Conservation (phyloP, 2,888 invertebrate species). For the Pedicia rivosa region DNA sequence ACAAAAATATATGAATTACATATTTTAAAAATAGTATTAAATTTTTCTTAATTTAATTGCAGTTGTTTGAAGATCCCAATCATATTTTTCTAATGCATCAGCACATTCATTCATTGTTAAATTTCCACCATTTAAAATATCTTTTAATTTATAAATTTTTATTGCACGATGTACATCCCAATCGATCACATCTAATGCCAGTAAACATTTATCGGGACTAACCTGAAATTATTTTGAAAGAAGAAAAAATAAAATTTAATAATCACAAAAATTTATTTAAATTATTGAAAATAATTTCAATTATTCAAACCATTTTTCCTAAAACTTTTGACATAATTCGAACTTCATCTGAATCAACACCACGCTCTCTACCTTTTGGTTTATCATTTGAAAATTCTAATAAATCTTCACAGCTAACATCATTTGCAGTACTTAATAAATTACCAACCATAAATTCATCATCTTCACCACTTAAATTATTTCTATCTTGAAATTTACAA, state of each 20-base stretch:
- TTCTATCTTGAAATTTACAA: background rate
- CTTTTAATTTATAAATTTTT: constrained; percentile 38
- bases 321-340: constrained; percentile 82
- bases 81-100: constrained; percentile 24
- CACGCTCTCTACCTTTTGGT: constrained; percentile 65
- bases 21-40: too few relatives aligned
- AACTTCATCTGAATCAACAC: constrained; percentile 82
- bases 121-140: constrained; percentile 20
- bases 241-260: constrained; percentile 31
- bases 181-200: constrained; percentile 63
- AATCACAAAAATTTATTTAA: background rate
- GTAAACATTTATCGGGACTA: constrained; percentile 58
- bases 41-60: constrained; percentile 11
- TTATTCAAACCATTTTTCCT: constrained; percentile 44
- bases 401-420: constrained; percentile 82
- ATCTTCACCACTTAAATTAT: constrained; percentile 10
- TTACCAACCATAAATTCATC: constrained; percentile 9
- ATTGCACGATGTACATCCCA: constrained; percentile 86
- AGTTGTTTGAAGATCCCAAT: constrained; percentile 30
- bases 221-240: constrained; percentile 50
- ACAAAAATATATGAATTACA: too few relatives aligned
- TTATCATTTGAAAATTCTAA: constrained; percentile 75
- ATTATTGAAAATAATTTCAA: constrained; percentile 1
- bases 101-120: constrained; percentile 23
- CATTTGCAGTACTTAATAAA: constrained; percentile 37